Percentiles rank a stretch among this genome's conserved stretches.
Conservation (phyloP, 2,888 invertebrate genomes). For the Loripinus fragilis region DNA sequence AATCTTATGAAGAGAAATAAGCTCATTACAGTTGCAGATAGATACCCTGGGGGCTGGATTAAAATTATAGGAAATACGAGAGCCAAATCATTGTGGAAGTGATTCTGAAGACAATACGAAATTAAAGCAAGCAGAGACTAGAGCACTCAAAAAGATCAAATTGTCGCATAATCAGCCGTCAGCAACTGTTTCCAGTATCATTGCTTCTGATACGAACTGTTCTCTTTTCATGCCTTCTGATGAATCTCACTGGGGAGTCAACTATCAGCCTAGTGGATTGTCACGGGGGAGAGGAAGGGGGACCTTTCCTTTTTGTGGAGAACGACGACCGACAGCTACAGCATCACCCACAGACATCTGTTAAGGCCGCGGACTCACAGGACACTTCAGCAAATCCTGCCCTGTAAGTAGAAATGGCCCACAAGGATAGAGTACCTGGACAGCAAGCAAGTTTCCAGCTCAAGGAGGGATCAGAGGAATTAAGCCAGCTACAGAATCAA, state of each 20-base stretch:
- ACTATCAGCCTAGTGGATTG: not conserved
- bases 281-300: no score
- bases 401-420: no score
- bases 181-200: not conserved
- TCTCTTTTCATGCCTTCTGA: no score
- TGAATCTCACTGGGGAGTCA: no score
- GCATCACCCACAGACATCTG: no score
- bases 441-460: no score
- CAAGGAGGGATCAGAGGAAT: no score
- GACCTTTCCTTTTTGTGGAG: not conserved
- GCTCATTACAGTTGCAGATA: constrained; percentile 19
- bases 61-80: not conserved
- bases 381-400: no score
- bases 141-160: constrained; percentile 8
- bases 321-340: not conserved
- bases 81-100: not conserved
- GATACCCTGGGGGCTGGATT: constrained; percentile 21
- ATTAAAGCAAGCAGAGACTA: constrained; percentile 18
- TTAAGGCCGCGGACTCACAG: no score
- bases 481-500: no score
- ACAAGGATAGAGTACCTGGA: no score
- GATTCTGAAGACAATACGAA: constrained; percentile 13
- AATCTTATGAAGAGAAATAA: constrained; percentile 9
- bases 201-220: not conserved
- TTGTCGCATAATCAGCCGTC: not conserved